phyloP scores from a whole-genome alignment of 2,888 invertebrate genomes.

The Synergus gifuensis region DNA sequence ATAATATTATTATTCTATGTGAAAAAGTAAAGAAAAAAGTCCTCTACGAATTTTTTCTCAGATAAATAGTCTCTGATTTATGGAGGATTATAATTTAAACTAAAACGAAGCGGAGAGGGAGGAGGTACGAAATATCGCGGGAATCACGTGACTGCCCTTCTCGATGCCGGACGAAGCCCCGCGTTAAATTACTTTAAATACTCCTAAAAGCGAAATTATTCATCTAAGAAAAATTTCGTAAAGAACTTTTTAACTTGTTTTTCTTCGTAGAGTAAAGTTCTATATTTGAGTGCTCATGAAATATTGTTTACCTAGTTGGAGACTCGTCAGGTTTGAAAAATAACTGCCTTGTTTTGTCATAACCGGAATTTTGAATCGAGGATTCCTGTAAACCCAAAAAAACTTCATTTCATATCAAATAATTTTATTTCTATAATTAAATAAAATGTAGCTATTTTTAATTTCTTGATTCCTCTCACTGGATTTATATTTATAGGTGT shows the following conservation, averaged over 20 bases:
- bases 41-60: neutral
- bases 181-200: neutral
- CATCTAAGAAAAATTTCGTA: neutral
- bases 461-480: neutral
- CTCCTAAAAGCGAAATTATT: neutral
- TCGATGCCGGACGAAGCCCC: neutral
- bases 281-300: neutral
- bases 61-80: neutral
- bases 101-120: neutral
- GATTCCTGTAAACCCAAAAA: neutral
- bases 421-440: neutral
- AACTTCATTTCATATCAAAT: neutral
- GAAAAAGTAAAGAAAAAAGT: neutral
- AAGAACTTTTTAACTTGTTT: neutral
- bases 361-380: neutral
- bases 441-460: neutral
- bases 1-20: neutral
- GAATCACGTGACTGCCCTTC: neutral
- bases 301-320: neutral
- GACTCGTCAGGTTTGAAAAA: conserved; percentile 13
- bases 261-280: neutral
- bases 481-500: neutral
- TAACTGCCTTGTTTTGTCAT: conserved; percentile 11
- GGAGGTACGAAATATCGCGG: neutral
- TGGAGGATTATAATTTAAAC: neutral